Conservation (phyloP, 2,113 vertebrate genomes). For the Microcebus jonahi region DNA sequence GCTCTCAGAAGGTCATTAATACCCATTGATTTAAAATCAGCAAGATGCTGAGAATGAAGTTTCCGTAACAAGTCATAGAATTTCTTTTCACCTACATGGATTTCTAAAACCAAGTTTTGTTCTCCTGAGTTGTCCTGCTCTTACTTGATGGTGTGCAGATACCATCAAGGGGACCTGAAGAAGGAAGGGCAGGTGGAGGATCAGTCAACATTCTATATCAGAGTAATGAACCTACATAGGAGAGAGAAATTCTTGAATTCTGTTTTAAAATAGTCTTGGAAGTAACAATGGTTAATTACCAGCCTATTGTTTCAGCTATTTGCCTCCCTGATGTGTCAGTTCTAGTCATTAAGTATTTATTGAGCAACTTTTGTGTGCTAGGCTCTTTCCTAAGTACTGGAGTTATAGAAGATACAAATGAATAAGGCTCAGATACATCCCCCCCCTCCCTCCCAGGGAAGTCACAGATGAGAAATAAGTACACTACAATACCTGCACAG, state of each 20-base stretch:
- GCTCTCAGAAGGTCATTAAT: neutral
- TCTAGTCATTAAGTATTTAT: neutral
- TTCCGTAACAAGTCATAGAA: neutral
- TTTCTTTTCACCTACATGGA: neutral
- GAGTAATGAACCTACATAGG: neutral
- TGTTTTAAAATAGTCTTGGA: neutral
- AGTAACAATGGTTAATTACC: neutral
- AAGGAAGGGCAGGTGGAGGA: neutral
- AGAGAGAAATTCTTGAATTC: neutral
- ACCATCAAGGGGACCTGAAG: neutral
- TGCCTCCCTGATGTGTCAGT: neutral
- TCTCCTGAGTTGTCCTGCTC: neutral
- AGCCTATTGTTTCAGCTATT: neutral
- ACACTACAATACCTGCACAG: neutral
- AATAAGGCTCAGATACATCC: neutral
- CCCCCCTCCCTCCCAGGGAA: neutral
- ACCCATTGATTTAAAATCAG: neutral
- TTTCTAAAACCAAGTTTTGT: neutral
- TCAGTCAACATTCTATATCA: neutral
- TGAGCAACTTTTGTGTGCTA: neutral
- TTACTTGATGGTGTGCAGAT: neutral
- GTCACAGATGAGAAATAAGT: slow-evolving; percentile 16
- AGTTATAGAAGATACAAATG: slow-evolving; percentile 12
- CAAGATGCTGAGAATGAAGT: neutral
- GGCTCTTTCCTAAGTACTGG: neutral